Percentiles rank a stretch among this genome's conserved stretches.
Evolutionary conservation across 2,797 vertebrate species (phyloP).

Genomic region (Myotis daubentonii): DNA sequence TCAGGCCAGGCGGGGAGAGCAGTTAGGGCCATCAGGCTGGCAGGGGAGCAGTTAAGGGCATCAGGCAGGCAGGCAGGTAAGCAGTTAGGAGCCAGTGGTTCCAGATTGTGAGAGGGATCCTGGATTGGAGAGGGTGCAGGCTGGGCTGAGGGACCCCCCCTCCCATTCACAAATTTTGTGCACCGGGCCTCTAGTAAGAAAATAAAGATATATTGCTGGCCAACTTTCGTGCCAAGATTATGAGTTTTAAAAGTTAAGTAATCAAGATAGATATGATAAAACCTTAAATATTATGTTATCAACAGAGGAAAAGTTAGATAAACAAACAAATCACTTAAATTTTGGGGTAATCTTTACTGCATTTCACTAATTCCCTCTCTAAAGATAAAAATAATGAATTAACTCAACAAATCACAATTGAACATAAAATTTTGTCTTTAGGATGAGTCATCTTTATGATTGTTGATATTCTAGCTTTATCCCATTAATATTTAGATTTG

Average conservation of each 20-base stretch:
- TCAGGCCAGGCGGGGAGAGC: too few relatives aligned
- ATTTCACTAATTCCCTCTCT: not conserved
- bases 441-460: not conserved
- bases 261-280: not conserved
- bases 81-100: too few relatives aligned
- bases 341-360: not conserved
- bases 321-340: slow-evolving; percentile 7
- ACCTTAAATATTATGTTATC: not conserved
- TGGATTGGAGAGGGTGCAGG: too few relatives aligned
- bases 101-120: too few relatives aligned
- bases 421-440: not conserved
- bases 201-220: not conserved
- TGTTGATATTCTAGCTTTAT: not conserved
- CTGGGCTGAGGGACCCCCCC: too few relatives aligned
- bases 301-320: not conserved
- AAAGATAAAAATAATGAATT: not conserved
- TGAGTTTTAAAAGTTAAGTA: not conserved
- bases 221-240: not conserved
- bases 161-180: too few relatives aligned
- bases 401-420: slow-evolving; percentile 22
- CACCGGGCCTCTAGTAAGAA: not conserved
- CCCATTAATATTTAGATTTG: not conserved
- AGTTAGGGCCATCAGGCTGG: too few relatives aligned
- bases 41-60: too few relatives aligned
- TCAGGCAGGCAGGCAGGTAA: too few relatives aligned